These are phyloP conservation scores for Pachyuromys duprasi DNA, from an alignment of 2,797 vertebrate genomes.

Conservation along the genomic window DNA sequence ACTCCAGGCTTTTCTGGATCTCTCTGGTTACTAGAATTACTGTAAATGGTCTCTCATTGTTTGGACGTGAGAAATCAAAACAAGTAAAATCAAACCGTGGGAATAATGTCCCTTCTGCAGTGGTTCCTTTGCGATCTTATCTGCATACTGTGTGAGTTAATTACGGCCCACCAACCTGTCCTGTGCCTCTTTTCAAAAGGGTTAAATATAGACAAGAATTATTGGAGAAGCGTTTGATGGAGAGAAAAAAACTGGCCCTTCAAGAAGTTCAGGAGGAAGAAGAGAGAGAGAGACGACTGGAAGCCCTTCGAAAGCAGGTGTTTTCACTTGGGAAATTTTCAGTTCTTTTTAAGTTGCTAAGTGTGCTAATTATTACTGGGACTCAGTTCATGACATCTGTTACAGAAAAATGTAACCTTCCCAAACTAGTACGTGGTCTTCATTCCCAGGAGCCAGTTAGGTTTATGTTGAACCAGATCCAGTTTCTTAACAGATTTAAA, in stretches of 20 bases:
- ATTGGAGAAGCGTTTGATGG: constrained; percentile 85
- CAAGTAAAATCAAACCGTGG: background rate
- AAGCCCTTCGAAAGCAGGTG: constrained; percentile 93
- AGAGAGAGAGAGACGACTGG: constrained; percentile 88
- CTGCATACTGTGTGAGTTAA: background rate
- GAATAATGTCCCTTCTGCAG: background rate
- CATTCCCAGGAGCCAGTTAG: constrained; percentile 44
- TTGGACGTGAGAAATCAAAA: background rate
- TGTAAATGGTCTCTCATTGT: constrained; percentile 27
- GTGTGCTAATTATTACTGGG: constrained; percentile 57
- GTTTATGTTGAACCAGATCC: constrained; percentile 64
- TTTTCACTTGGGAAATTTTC: constrained; percentile 29
- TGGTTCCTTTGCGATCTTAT: background rate
- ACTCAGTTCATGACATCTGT: constrained; percentile 58
- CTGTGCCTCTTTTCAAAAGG: constrained; percentile 83
- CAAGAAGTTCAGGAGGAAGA: constrained; percentile 86
- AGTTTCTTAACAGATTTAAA: constrained; percentile 66
- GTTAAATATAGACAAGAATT: constrained; percentile 90
- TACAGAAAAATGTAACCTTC: constrained; percentile 55
- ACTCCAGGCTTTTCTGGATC: background rate
- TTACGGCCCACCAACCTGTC: background rate
- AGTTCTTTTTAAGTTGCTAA: background rate
- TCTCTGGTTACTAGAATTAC: constrained; percentile 22
- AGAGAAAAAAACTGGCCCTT: constrained; percentile 86
- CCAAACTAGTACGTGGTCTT: constrained; percentile 35